These are phyloP conservation scores for Strix aluco DNA, from an alignment of 2,113 vertebrate species.

Conservation along the genomic window DNA sequence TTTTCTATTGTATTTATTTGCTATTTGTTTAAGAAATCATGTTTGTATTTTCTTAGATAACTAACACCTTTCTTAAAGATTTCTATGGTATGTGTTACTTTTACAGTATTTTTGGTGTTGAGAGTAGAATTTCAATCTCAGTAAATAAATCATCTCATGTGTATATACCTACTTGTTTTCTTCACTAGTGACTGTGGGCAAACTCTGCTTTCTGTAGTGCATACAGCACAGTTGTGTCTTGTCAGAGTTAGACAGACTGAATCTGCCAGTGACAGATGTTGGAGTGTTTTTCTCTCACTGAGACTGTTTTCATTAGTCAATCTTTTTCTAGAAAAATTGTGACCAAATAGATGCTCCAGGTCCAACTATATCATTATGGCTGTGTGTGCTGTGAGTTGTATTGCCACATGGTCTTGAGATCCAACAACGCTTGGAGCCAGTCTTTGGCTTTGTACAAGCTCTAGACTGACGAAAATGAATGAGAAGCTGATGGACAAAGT, in stretches of 20 bases:
- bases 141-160: neutral
- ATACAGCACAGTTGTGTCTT: neutral
- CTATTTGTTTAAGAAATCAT: neutral
- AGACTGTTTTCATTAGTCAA: neutral
- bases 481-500: neutral
- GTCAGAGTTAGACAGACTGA: neutral
- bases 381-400: neutral
- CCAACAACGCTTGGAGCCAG: neutral
- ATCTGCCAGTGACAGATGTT: neutral
- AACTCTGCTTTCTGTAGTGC: neutral
- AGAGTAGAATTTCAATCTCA: neutral
- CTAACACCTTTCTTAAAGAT: neutral
- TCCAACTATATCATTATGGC: neutral
- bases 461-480: neutral
- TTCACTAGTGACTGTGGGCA: neutral
- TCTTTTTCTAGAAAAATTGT: neutral
- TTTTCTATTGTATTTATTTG: neutral
- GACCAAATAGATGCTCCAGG: neutral
- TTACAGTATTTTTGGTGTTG: neutral
- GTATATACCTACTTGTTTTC: neutral
- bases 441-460: neutral
- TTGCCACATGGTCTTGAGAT: neutral
- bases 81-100: neutral
- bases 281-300: neutral
- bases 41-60: neutral